Evolutionary conservation across 2,113 vertebrate genomes (phyloP), one percentile per base, ranked within the genome.

Genomic region (Sebastes fasciatus): DNA sequence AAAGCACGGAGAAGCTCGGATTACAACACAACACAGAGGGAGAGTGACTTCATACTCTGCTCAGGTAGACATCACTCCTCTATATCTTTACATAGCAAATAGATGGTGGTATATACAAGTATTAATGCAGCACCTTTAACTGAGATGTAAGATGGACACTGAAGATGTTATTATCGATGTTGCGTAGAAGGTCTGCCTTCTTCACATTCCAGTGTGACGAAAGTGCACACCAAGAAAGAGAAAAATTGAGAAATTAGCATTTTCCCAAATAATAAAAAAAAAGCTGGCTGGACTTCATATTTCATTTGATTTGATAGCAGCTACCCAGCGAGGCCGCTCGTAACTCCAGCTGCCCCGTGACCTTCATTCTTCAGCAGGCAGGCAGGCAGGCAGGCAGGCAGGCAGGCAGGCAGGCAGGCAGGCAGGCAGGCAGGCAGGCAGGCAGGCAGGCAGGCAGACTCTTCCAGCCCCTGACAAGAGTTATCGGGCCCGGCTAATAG

Each of bases 401-500:
- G 23, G 23, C 23, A 26, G 23, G 23, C 23, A 26, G 23, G 23
- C 23, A 26, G 23, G 23, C 23, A 26, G 23, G 23, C 23, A 26
- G 23, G 23, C 23, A 23, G 23, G 23, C 23, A 23, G 23, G 23
- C 23, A 23, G 23, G 23, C 23, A 23, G 23, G 23, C 23, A 23
- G 23, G 23, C 23, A 23, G 23, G 23, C 81, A 64, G 89, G 87
- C 73, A 80, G 87, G 74, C 79, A 78, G 81, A 88, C 85, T 88
- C 88, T 73, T 86, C 88, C 74, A 16, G 87, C 88, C 74, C 83
- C 90, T 95, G 91, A 94, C 91, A 96, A 96, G 94, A 96, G 95
- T 94, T 96, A 96, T 96, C 89, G 88, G 94, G 91, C 87, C 88
- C 80, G 85, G 91, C 92, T 91, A 96, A 94, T 90, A 92, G 88